A percentile compares a stretch with the other conserved stretches of the same genome.
Evolutionary conservation across 2,113 vertebrate species (phyloP).

Genomic region (Aldabrachelys gigantea): DNA sequence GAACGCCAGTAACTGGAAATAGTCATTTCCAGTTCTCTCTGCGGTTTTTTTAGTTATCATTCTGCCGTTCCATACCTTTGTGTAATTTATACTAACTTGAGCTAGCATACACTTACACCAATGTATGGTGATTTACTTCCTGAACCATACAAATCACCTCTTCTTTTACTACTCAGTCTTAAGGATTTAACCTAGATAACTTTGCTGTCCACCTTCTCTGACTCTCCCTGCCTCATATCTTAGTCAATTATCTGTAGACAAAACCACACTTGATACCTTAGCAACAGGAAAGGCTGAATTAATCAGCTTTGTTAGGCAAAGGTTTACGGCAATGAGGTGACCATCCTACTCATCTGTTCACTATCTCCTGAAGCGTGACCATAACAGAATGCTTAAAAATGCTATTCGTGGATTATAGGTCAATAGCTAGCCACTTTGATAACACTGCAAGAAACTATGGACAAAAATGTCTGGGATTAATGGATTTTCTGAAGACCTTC

Average conservation of each 20-base stretch:
- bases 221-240: conserved; percentile 24
- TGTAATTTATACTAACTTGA: neutral
- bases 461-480: conserved; percentile 62
- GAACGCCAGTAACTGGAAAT: rapidly evolving
- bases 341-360: conserved; percentile 57
- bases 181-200: conserved; percentile 22
- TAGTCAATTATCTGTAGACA: conserved; percentile 67
- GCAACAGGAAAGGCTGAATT: conserved; percentile 63
- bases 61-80: neutral
- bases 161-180: neutral
- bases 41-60: neutral
- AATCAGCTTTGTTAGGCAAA: conserved; percentile 68
- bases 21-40: neutral
- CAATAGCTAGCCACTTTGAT: conserved; percentile 45
- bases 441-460: conserved; percentile 45
- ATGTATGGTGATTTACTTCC: neutral
- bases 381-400: conserved; percentile 65
- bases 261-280: conserved; percentile 48
- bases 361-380: conserved; percentile 49
- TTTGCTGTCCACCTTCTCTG: conserved; percentile 23
- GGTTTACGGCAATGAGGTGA: conserved; percentile 57
- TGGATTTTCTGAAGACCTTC: conserved; percentile 61
- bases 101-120: rapidly evolving
- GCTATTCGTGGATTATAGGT: conserved; percentile 72
- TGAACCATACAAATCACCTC: conserved; percentile 22